Conservation (phyloP, 2,797 vertebrate species). For the Sebastes iracundus region DNA sequence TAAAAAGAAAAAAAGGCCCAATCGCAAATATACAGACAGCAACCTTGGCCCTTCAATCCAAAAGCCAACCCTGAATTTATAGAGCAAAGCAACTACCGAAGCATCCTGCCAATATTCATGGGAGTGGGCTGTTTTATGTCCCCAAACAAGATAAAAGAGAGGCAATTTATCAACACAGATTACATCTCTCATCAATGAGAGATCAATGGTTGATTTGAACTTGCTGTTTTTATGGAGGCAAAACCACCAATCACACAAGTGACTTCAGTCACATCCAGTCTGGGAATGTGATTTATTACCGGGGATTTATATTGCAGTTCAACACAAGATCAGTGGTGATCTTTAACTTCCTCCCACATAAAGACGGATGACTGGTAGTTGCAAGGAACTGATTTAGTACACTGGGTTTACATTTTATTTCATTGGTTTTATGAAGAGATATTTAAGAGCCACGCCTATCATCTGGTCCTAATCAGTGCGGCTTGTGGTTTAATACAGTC, state of each 20-base stretch:
- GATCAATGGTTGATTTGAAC: slow-evolving; percentile 56
- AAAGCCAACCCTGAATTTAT: slow-evolving; percentile 40
- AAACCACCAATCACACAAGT: slow-evolving; percentile 48
- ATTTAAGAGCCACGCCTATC: slow-evolving; percentile 55
- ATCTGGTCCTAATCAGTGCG: slow-evolving; percentile 68
- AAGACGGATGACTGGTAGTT: slow-evolving; percentile 58
- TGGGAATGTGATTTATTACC: slow-evolving; percentile 46
- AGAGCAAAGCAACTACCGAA: slow-evolving; percentile 15
- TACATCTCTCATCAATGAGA: slow-evolving; percentile 51
- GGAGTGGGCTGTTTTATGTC: slow-evolving; percentile 35
- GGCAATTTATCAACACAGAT: slow-evolving; percentile 61
- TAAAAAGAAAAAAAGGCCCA: slow-evolving; percentile 29
- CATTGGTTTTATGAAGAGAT: slow-evolving; percentile 56
- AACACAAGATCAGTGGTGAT: slow-evolving; percentile 58
- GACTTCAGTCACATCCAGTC: slow-evolving; percentile 40
- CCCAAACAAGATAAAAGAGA: slow-evolving; percentile 43
- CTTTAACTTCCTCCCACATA: slow-evolving; percentile 63
- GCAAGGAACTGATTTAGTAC: slow-evolving; percentile 49
- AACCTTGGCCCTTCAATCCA: background rate
- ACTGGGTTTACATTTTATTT: slow-evolving; percentile 58
- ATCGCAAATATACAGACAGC: slow-evolving; percentile 4
- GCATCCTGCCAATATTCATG: slow-evolving; percentile 33
- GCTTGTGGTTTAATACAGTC: slow-evolving; percentile 60
- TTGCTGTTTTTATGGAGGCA: slow-evolving; percentile 47
- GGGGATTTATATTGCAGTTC: slow-evolving; percentile 57